Evolutionary conservation across 2,888 invertebrate genomes (phyloP), one percentile per base, ranked within the genome.

Genomic region (Cetonia aurata): DNA sequence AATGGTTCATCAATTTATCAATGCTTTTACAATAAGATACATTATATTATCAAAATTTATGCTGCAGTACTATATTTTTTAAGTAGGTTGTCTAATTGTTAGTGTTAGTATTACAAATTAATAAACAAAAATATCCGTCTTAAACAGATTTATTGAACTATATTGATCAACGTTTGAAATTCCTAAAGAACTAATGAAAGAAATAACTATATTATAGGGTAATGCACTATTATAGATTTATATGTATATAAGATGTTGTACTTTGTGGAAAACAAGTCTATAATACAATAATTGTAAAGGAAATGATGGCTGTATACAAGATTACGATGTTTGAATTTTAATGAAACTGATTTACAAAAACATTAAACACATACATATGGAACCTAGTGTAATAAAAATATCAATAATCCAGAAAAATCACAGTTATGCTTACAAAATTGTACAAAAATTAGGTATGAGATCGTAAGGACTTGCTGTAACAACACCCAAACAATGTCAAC

Each of bases 401-500:
- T 15, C 3, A 41, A 19, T 60, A 68, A 68, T 68, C 57, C 44
- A 69, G 75, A 76, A 75, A 74, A 78, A 79, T 79, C 79, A 79
- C 79, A 79, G 79, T 77, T 75, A 77, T 77, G 79, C 79, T 79
- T 79, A 77, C 75, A 72, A 75, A 74, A 62, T 62, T 60, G 41
- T 60, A 62, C 53, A 55, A 56, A 48, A 67, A 19, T 46, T 48
- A 12, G 67, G 48, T 50, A 19, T 41, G 52, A 50, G 33, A 50
- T 50, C 50, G 62, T 48, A 33, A 65, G 50, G 33, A 13, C 25
- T 46, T 10, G 25, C n/a, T 44, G 25, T 44, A 55, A 8, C 15
- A 33, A 12, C 15, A 68, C 33, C 46, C 25, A 33, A 44, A 46
- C 57, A 31, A 57, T 48, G 33, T 15, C 56, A 68, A 33, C 53